phyloP scores from a whole-genome alignment of 2,888 invertebrate genomes.

The Rutpela maculata region DNA sequence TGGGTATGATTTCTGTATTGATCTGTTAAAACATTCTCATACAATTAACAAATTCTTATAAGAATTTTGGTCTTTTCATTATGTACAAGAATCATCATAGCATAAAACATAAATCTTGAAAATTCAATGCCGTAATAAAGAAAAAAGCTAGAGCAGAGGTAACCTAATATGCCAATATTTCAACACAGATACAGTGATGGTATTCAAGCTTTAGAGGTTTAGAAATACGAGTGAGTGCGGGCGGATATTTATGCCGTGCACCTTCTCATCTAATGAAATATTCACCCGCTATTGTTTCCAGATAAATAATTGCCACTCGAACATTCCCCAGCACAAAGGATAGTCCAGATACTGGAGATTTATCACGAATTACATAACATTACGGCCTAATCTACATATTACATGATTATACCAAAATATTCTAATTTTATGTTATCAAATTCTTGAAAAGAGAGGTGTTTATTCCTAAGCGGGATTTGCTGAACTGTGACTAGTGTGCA shows the following conservation, averaged over 20 bases:
- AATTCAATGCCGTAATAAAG: slow-evolving; percentile 39
- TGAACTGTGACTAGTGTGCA: not conserved
- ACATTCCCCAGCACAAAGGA: slow-evolving; percentile 65
- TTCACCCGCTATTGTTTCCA: slow-evolving; percentile 64
- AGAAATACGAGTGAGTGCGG: slow-evolving; percentile 50
- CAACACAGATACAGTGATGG: slow-evolving; percentile 43
- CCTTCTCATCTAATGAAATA: slow-evolving; percentile 65
- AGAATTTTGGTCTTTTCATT: not conserved
- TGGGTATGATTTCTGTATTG: too few species aligned
- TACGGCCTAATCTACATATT: slow-evolving; percentile 58
- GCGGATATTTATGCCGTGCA: slow-evolving; percentile 60
- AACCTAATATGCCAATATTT: slow-evolving; percentile 52
- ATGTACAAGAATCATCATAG: not conserved
- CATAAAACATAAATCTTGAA: not conserved
- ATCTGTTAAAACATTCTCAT: too few species aligned
- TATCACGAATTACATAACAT: slow-evolving; percentile 64
- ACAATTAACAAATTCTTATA: too few species aligned
- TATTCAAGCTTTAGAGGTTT: slow-evolving; percentile 39
- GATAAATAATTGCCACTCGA: slow-evolving; percentile 65
- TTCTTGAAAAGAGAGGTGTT: slow-evolving; percentile 35
- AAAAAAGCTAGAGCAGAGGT: slow-evolving; percentile 33
- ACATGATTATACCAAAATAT: slow-evolving; percentile 48
- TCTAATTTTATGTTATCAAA: slow-evolving; percentile 32
- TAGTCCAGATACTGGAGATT: slow-evolving; percentile 62
- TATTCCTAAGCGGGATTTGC: not conserved